Evolutionary conservation across 2,797 vertebrate species (phyloP), one percentile per base, ranked within the genome.

Genomic region (Babyrousa celebensis): DNA sequence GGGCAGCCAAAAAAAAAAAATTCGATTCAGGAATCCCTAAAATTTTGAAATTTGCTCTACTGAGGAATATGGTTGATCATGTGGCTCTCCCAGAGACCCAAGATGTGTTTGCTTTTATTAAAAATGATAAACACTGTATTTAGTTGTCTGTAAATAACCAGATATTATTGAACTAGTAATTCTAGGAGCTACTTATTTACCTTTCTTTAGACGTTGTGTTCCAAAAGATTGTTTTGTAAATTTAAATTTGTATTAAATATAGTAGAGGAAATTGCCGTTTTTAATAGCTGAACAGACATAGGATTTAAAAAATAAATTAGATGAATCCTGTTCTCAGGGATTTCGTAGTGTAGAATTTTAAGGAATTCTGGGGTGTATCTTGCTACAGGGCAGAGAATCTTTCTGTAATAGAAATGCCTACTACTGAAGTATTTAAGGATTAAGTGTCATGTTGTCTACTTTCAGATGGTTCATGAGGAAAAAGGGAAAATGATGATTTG

Each of bases 201-300:
- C 16, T 92, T 84, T 27, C 67, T 85, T 94, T 86, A 91, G 54
- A 68, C 40, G 85, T 29, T 94, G n/a, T 83, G 48, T 85, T 93
- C 75, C 65, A 63, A 29, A 82, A 92, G 54, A 82, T 85, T 80
- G 58, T 96, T 96, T 85, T 97, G 20, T 86, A 89, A 91, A 92
- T 94, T 80, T 94, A 43, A 95, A 83, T 79, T 87, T 27, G 54
- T 82, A 56, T 93, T 91, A 94, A 86, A 58, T 95, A 52, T 85
- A 87, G 12, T 79, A 89, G 40, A 36, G 52, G 27, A 95, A 94
- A 87, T 52, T 87, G 25, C 40, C 62, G 79, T 87, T 91, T 97
- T 96, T 75, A 94, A 85, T 60, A 90, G 54, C 68, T 84, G 90
- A 83, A 74, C 5, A 93, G 89, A 48, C n/a, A 62, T 93, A 93